Conservation (phyloP, 2,113 vertebrate genomes). For the Anser brachyrhynchus region DNA sequence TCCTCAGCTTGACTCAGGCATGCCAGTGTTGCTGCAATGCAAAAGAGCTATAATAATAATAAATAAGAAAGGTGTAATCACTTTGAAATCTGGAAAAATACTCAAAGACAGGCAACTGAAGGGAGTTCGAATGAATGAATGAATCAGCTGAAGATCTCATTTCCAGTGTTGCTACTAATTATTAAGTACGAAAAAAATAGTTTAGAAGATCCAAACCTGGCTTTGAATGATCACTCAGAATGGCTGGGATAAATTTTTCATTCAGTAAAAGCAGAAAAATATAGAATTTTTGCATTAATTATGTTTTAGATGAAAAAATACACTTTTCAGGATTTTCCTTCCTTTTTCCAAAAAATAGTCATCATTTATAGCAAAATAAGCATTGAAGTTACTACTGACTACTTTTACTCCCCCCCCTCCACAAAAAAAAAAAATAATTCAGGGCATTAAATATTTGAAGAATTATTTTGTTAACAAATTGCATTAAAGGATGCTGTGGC, state of each 20-base stretch:
- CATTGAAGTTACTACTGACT: background rate
- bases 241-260: background rate
- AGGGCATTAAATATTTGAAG: background rate
- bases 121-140: background rate
- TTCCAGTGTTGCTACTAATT: background rate
- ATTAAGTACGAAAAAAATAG: background rate
- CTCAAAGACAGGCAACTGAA: background rate
- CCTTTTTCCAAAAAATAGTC: background rate
- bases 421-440: background rate
- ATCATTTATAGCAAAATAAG: background rate
- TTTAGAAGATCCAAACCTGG: background rate
- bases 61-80: background rate
- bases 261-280: background rate
- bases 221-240: background rate
- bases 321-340: background rate
- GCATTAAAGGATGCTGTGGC: background rate
- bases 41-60: too few species aligned
- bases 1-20: background rate
- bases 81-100: background rate
- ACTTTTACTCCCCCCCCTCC: background rate
- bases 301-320: background rate
- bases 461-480: background rate
- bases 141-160: background rate
- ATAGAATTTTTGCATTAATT: background rate
- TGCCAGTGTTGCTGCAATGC: accelerated